These are phyloP conservation scores for Paradoxurus hermaphroditus DNA, from an alignment of 2,113 vertebrate genomes.

Conservation along the genomic window DNA sequence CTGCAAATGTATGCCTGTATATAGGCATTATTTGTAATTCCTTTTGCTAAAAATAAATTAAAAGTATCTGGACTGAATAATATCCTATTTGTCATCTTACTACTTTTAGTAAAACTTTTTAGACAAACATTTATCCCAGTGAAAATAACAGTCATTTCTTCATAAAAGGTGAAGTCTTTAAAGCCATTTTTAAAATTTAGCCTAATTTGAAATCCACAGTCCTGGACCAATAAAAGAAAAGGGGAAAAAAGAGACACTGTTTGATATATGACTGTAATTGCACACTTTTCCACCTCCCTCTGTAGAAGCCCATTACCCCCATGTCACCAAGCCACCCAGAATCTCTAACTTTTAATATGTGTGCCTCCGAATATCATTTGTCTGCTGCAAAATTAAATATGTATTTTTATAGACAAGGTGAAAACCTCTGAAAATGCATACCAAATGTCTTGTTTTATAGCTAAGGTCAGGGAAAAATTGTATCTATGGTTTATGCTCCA, in stretches of 20 bases:
- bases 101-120: constrained; percentile 43
- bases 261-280: constrained; percentile 50
- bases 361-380: constrained; percentile 49
- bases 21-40: constrained; percentile 36
- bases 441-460: constrained; percentile 41
- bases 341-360: constrained; percentile 65
- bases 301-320: constrained; percentile 7
- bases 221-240: constrained; percentile 33
- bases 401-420: constrained; percentile 72
- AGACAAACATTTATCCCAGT: constrained; percentile 37
- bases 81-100: constrained; percentile 33
- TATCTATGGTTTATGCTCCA: constrained; percentile 40
- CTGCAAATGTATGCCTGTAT: constrained; percentile 40
- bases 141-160: constrained; percentile 52
- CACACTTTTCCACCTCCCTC: not conserved
- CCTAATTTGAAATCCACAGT: constrained; percentile 30
- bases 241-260: not conserved
- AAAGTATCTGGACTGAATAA: constrained; percentile 3
- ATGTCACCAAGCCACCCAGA: not conserved
- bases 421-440: constrained; percentile 48
- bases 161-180: constrained; percentile 24
- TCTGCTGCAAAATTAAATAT: constrained; percentile 51
- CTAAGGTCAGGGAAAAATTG: constrained; percentile 37
- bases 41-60: not conserved
- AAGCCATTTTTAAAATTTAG: constrained; percentile 14